Evolutionary conservation across 1,140 invertebrate genomes (phyloP).

Genomic region (Bombus picipes): DNA sequence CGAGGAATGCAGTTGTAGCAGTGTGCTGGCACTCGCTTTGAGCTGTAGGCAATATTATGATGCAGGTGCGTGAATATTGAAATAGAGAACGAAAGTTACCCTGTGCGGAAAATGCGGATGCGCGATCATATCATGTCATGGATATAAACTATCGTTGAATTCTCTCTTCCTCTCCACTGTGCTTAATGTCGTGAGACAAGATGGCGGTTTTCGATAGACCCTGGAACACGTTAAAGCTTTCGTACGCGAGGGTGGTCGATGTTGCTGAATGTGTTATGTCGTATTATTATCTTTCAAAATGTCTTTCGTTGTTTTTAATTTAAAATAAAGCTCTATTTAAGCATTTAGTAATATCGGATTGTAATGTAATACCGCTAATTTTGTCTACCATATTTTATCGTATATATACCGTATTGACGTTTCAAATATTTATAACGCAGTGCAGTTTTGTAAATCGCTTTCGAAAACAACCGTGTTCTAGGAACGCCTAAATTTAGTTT

Average conservation of each 20-base stretch:
- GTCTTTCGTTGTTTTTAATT: not conserved
- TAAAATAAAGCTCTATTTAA: not conserved
- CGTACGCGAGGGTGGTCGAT: conserved; percentile 15
- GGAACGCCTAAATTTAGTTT: not conserved
- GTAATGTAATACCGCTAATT: not conserved
- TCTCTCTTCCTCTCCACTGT: conserved; percentile 18
- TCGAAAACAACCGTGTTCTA: not conserved
- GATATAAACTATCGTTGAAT: conserved; percentile 36
- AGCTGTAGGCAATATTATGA: conserved; percentile 7
- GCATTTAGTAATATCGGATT: not conserved
- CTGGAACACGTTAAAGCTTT: conserved; percentile 21
- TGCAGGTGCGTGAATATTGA: conserved; percentile 25
- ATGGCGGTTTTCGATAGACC: conserved; percentile 55
- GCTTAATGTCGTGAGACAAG: conserved; percentile 53
- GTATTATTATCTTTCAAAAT: not conserved
- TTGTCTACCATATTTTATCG: not conserved
- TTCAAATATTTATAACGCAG: not conserved
- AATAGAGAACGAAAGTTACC: conserved; percentile 16
- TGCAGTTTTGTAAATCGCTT: not conserved
- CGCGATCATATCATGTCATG: conserved; percentile 8
- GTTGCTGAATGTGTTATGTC: not conserved
- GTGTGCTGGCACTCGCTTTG: not conserved
- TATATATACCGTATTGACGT: not conserved
- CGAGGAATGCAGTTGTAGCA: not conserved
- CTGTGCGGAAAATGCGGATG: conserved; percentile 13